Evolutionary conservation across 35 echinoderm and acorn worm species (phyloP).

Genomic region (Anneissia japonica): DNA sequence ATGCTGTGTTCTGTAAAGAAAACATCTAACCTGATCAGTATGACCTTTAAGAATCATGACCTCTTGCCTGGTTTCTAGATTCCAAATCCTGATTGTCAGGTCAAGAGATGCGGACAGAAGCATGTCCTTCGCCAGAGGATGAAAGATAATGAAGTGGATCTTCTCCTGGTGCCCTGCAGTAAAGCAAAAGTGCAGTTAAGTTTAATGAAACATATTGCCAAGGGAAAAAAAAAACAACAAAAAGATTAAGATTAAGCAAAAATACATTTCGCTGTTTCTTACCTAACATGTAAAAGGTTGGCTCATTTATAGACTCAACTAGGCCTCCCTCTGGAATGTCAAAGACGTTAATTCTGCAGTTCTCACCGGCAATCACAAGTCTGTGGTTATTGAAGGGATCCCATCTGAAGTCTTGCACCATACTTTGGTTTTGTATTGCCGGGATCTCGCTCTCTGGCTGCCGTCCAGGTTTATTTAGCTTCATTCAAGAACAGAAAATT

Average conservation of each 20-base stretch:
- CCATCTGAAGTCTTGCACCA: conserved; percentile 76
- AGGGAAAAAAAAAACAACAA: no score
- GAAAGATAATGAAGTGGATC: conserved; percentile 86
- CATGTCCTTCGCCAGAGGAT: conserved; percentile 73
- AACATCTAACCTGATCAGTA: conserved; percentile 59
- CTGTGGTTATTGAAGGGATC: conserved; percentile 82
- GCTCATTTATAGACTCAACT: conserved; percentile 37
- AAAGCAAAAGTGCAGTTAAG: no score
- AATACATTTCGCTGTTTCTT: background rate
- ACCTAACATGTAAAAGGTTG: conserved; percentile 30
- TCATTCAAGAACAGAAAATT: background rate
- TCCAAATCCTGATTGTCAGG: conserved; percentile 85
- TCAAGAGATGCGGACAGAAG: conserved; percentile 77
- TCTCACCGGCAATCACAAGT: conserved; percentile 55
- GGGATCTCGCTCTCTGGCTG: conserved; percentile 57
- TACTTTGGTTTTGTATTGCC: conserved; percentile 51
- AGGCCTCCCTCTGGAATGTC: conserved; percentile 34
- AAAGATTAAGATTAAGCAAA: background rate
- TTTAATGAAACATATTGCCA: no score
- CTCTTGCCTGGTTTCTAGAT: conserved; percentile 59
- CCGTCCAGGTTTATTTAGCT: conserved; percentile 72
- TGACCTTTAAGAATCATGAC: conserved; percentile 67
- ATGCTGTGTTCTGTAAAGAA: background rate
- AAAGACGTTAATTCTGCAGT: conserved; percentile 60
- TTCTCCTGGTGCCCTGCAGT: conserved; percentile 76